Percentiles rank a stretch among this genome's conserved stretches.
These are phyloP conservation scores for Morpho helenor DNA, from an alignment of 2,888 invertebrate genomes.

Conservation along the genomic window DNA sequence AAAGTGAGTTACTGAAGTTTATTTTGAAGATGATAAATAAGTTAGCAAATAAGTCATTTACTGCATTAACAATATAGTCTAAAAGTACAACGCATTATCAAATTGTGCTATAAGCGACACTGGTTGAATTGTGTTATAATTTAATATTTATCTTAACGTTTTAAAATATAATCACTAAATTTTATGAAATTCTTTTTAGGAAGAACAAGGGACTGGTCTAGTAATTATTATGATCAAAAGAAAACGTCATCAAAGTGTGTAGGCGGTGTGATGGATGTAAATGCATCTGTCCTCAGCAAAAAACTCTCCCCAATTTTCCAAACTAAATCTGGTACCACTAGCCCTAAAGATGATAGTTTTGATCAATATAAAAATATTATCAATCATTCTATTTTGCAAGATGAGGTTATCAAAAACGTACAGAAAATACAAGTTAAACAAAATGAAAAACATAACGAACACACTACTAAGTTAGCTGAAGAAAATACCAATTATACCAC, in stretches of 20 bases:
- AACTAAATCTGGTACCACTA: slow-evolving; percentile 45
- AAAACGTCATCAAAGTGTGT: slow-evolving; percentile 55
- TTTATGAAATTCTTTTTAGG: slow-evolving; percentile 36
- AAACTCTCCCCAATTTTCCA: slow-evolving; percentile 54
- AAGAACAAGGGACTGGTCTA: slow-evolving; percentile 31
- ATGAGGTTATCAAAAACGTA: neutral
- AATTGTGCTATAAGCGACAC: too few species aligned
- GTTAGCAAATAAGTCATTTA: too few species aligned
- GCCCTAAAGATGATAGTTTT: slow-evolving; percentile 34
- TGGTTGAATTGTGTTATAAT: neutral
- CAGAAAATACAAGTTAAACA: neutral
- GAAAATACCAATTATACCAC: neutral
- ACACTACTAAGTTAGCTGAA: neutral
- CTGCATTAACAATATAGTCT: too few species aligned
- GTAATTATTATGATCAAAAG: slow-evolving; percentile 42
- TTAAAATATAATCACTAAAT: neutral
- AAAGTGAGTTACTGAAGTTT: neutral
- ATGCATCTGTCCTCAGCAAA: slow-evolving; percentile 37
- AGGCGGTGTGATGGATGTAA: slow-evolving; percentile 40
- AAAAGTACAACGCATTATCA: too few species aligned
- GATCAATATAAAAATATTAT: slow-evolving; percentile 28
- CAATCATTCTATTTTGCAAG: neutral
- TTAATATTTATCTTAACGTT: neutral
- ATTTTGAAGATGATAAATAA: too few species aligned
- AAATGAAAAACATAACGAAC: slow-evolving; percentile 2